Evolutionary conservation across 1,140 invertebrate species (phyloP).

Genomic region (Macrocentrus cingulum): DNA sequence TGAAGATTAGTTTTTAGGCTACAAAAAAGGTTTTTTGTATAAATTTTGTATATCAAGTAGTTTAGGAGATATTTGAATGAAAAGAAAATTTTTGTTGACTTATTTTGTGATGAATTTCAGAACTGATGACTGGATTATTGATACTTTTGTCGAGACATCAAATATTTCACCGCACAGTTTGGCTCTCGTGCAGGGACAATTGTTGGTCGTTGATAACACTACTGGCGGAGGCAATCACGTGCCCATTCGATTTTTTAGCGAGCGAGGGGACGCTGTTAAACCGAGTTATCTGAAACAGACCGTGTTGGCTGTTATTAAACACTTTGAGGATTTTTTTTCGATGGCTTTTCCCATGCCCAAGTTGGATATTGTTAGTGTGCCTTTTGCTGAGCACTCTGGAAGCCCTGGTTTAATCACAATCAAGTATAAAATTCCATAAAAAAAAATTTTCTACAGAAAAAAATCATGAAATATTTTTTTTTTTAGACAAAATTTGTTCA

Average conservation of each 20-base stretch:
- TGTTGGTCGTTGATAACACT: slow-evolving; percentile 7
- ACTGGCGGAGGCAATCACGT: slow-evolving; percentile 6
- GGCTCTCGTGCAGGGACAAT: slow-evolving; percentile 61
- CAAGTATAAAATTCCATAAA: slow-evolving; percentile 48
- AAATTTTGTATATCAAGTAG: no score
- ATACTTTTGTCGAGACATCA: slow-evolving; percentile 61
- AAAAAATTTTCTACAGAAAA: no score
- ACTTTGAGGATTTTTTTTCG: slow-evolving; percentile 63
- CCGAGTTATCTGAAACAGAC: slow-evolving; percentile 60
- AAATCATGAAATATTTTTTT: slow-evolving; percentile 1
- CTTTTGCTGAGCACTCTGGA: slow-evolving; percentile 59
- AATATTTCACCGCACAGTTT: slow-evolving; percentile 68
- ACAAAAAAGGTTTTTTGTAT: background rate
- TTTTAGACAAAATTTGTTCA: slow-evolving; percentile 40
- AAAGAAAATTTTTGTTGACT: background rate
- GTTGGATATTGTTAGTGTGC: slow-evolving; percentile 68
- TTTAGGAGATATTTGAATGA: no score
- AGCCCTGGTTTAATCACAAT: slow-evolving; percentile 58
- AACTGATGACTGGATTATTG: slow-evolving; percentile 44
- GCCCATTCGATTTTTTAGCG: slow-evolving; percentile 63
- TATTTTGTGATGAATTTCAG: slow-evolving; percentile 26
- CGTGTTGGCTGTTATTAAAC: slow-evolving; percentile 59
- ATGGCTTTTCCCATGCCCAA: slow-evolving; percentile 62
- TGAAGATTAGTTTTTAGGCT: background rate
- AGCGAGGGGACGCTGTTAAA: slow-evolving; percentile 51